phyloP scores from a whole-genome alignment of 2,797 vertebrate genomes.

The Bradypus variegatus region DNA sequence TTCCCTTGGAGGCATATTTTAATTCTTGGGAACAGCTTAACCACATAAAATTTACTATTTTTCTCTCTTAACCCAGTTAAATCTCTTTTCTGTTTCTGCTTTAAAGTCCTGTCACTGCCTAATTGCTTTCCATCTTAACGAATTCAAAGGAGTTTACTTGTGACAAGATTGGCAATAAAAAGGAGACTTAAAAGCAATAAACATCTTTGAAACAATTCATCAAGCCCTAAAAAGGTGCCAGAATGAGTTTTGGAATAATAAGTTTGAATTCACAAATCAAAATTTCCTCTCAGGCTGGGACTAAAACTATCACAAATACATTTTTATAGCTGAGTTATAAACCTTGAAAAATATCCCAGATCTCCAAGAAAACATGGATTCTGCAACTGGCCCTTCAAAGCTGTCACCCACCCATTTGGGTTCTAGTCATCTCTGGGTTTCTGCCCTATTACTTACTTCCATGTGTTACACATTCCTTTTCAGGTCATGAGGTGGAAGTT shows the following conservation, averaged over 20 bases:
- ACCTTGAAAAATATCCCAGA: background rate
- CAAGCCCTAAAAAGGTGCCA: constrained; percentile 36
- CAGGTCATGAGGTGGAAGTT: background rate
- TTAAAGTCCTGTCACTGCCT: constrained; percentile 37
- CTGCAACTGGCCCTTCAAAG: rapidly evolving
- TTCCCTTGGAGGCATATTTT: constrained; percentile 47
- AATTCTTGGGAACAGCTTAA: constrained; percentile 38
- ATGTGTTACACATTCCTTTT: background rate
- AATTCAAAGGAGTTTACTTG: constrained; percentile 41
- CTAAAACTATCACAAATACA: constrained; percentile 39
- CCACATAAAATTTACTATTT: constrained; percentile 21
- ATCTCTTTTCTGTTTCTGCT: constrained; percentile 42
- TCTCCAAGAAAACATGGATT: background rate
- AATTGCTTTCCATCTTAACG: constrained; percentile 44
- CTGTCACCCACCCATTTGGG: background rate
- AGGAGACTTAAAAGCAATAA: constrained; percentile 41
- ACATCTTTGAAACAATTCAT: constrained; percentile 49
- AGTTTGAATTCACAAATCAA: constrained; percentile 46
- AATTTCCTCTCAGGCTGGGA: constrained; percentile 27
- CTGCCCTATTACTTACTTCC: background rate
- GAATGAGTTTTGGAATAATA: constrained; percentile 41
- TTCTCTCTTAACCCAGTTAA: constrained; percentile 41
- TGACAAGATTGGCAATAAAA: constrained; percentile 47
- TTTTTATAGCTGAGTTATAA: constrained; percentile 42
- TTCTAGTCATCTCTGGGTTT: background rate